Percentiles rank a stretch among this genome's conserved stretches.
These are phyloP conservation scores for Microctenopoma stevenorrisi DNA, from an alignment of 2,797 vertebrate species.

Conservation along the genomic window DNA sequence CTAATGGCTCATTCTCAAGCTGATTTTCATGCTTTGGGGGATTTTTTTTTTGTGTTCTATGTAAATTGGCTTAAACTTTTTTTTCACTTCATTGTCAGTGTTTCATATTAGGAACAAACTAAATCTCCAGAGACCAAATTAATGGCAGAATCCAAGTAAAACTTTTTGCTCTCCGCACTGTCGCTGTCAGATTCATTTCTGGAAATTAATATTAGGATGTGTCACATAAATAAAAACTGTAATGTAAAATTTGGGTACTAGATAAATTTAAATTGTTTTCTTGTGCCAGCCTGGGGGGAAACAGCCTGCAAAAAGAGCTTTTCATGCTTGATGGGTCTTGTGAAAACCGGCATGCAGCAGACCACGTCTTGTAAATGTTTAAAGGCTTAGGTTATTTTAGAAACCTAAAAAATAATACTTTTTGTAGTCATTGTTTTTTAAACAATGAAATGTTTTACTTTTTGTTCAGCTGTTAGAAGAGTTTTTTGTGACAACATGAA, in stretches of 20 bases:
- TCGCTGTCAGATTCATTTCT: slow-evolving; percentile 18
- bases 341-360: slow-evolving; percentile 21
- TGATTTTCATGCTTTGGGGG: slow-evolving; percentile 60
- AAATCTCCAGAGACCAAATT: slow-evolving; percentile 44
- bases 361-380: slow-evolving; percentile 15
- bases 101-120: slow-evolving; percentile 52
- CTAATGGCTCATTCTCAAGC: slow-evolving; percentile 64
- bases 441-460: background rate
- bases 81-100: slow-evolving; percentile 32
- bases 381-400: slow-evolving; percentile 27
- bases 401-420: slow-evolving; percentile 30
- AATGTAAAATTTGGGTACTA: slow-evolving; percentile 28
- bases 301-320: slow-evolving; percentile 15
- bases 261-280: slow-evolving; percentile 31
- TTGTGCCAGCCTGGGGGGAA: slow-evolving; percentile 16
- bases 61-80: slow-evolving; percentile 62
- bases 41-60: slow-evolving; percentile 64
- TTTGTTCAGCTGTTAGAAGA: too few species aligned
- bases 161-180: background rate
- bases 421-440: slow-evolving; percentile 29
- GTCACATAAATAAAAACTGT: slow-evolving; percentile 27
- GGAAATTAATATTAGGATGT: slow-evolving; percentile 23
- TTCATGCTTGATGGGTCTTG: slow-evolving; percentile 43
- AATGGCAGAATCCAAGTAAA: slow-evolving; percentile 31
- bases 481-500: too few species aligned